Percentiles rank a stretch among this genome's conserved stretches.
These are phyloP conservation scores for Cyprinodon variegatus DNA, from an alignment of 2,113 vertebrate genomes.

Conservation along the genomic window DNA sequence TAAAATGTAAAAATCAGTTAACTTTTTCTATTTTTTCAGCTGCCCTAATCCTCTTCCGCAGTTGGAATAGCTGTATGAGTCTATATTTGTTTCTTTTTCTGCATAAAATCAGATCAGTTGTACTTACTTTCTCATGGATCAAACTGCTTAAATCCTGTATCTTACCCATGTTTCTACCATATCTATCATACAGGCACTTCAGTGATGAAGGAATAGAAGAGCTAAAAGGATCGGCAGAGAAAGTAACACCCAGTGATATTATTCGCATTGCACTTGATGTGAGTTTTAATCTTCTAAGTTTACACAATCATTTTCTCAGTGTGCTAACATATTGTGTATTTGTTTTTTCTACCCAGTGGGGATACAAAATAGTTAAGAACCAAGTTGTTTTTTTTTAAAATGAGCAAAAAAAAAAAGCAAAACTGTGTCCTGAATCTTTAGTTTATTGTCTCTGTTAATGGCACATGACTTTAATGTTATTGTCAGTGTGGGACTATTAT, in stretches of 20 bases:
- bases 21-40: too few relatives aligned
- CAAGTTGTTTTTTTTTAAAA: background rate
- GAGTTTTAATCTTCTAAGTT: conserved; percentile 72
- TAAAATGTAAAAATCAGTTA: too few relatives aligned
- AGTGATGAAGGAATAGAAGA: conserved; percentile 94
- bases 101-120: too few relatives aligned
- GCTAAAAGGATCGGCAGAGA: conserved; percentile 87
- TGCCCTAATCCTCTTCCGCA: too few relatives aligned
- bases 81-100: too few relatives aligned
- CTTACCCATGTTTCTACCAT: background rate
- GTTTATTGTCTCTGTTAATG: background rate
- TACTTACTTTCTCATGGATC: background rate
- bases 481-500: background rate
- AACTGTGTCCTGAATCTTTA: background rate
- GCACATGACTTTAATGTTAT: background rate
- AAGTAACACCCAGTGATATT: conserved; percentile 84
- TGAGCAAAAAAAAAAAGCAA: background rate
- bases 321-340: background rate
- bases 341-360: background rate
- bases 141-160: background rate
- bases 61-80: too few relatives aligned
- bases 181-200: conserved; percentile 84
- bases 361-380: background rate
- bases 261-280: conserved; percentile 94
- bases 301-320: too few relatives aligned